Conservation (phyloP, 1,140 invertebrate species). For the Sogatella furcifera region DNA sequence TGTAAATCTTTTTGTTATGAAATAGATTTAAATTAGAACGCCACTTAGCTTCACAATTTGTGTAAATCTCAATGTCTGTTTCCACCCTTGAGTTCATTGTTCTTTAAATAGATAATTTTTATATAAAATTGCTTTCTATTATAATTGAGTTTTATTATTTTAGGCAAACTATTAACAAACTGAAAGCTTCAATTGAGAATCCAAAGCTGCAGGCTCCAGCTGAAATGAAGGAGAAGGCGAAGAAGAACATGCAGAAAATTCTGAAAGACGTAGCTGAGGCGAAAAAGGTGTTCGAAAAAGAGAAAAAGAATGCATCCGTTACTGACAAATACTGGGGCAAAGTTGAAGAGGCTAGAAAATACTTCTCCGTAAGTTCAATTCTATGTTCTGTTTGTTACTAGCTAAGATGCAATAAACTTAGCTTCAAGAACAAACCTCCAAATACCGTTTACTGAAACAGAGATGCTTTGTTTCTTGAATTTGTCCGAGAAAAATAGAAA, state of each 20-base stretch:
- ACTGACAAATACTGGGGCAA: constrained; percentile 60
- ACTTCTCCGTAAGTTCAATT: constrained; percentile 37
- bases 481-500: too few relatives aligned
- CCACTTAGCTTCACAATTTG: too few relatives aligned
- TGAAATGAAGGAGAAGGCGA: constrained; percentile 34
- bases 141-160: not conserved
- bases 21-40: too few relatives aligned
- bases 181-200: not conserved
- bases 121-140: too few relatives aligned
- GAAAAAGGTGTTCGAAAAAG: constrained; percentile 44
- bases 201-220: constrained; percentile 27
- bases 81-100: too few relatives aligned
- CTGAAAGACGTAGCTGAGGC: constrained; percentile 44
- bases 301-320: constrained; percentile 41
- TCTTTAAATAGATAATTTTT: too few relatives aligned
- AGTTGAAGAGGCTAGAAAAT: constrained; percentile 51
- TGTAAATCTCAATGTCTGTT: too few relatives aligned
- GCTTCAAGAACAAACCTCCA: too few relatives aligned
- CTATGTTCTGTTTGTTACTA: not conserved
- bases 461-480: too few relatives aligned
- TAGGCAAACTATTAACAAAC: not conserved
- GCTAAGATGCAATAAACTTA: too few relatives aligned
- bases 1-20: too few relatives aligned
- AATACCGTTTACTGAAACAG: too few relatives aligned
- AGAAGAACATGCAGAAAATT: constrained; percentile 48